A percentile compares a stretch with the other conserved stretches of the same genome.
Conservation (phyloP, 1,140 invertebrate species). For the Drosophila pseudoananassae region DNA sequence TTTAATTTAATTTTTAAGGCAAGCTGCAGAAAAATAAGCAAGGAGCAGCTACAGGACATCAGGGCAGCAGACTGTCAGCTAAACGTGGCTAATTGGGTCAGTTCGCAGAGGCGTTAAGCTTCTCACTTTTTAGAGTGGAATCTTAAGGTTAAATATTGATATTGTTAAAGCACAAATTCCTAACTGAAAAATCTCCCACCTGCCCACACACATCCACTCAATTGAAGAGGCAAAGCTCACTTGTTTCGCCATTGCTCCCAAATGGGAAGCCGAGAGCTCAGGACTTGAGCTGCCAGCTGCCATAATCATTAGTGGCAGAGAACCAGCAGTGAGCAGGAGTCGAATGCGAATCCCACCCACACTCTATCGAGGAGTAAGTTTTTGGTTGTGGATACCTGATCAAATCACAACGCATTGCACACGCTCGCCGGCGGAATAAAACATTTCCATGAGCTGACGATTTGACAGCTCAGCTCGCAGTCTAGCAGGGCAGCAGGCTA, state of each 20-base stretch:
- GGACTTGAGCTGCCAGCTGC: conserved; percentile 45
- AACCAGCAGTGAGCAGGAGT: conserved; percentile 14
- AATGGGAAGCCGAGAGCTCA: conserved; percentile 14
- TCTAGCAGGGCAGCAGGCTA: not conserved
- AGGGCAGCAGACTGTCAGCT: conserved; percentile 4
- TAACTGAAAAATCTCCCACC: not conserved
- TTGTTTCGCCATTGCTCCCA: conserved; percentile 14
- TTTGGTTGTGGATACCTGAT: conserved; percentile 5
- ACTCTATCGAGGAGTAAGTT: not conserved
- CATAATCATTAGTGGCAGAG: conserved; percentile 58
- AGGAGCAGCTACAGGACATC: conserved; percentile 39
- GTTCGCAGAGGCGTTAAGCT: not conserved
- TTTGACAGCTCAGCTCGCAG: conserved; percentile 52
- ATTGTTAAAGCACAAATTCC: not conserved
- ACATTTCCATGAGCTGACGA: conserved; percentile 53
- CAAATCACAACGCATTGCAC: conserved; percentile 36
- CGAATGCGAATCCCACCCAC: conserved; percentile 25
- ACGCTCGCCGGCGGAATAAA: conserved; percentile 41
- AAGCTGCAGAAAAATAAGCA: conserved; percentile 34
- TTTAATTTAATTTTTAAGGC: conserved; percentile 70
- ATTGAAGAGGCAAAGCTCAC: conserved; percentile 21
- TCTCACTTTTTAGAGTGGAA: not conserved
- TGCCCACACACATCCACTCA: conserved; percentile 4
- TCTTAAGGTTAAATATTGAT: no score
- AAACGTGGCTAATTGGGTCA: conserved; percentile 40